Base-by-base conservation (phyloP, 1,140 invertebrate species). In the Diorhabda elongata region DNA sequence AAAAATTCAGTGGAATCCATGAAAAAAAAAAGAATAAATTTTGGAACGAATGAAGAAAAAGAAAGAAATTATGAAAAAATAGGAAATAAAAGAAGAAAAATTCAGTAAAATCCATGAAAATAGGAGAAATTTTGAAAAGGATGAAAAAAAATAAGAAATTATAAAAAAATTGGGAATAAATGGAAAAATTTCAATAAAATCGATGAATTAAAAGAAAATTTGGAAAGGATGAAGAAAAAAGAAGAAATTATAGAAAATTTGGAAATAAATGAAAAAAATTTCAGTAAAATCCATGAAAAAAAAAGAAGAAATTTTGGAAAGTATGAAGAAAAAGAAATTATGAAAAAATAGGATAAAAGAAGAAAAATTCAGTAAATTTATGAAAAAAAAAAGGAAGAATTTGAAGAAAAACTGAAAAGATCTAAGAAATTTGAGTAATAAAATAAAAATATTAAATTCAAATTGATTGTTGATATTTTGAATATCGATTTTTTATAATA, bases 151-250 rank as follows among this genome's bases (percentile, higher is more conserved):
- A 26, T 5, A 26, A 26, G 26, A 26, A 26, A 26, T 26, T 26
- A 26, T 26, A 26, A 26, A 26, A 26, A 26, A 26, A 1, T 26
- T 26, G 26, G 26, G 26, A 26, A 26, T 26, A 26, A 26, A 26
- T 26, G 0, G 26, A 26, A 26, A 26, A 26, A 26, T 26, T 26
- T 11, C 78, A 11, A 72, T 77, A 8, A 64, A 77, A 11, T 65
- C 71, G 64, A 76, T 77, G 9, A 56, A 11, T 67, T 70, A 42
- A 67, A 56, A 44, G 73, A 78, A 69, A 71, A 74, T 42, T 72
- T 81, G 26, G 75, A 78, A 47, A 74, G 72, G 52, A 78, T 77
- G 45, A 43, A 77, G 3, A 76, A 76, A 26, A 79, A 82, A 74
- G 71, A 81, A 26, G 42, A 76, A 8, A 66, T 75, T 6, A 72